phyloP scores from a whole-genome alignment of 2,113 vertebrate species.

The Drymodes brunneopygia region DNA sequence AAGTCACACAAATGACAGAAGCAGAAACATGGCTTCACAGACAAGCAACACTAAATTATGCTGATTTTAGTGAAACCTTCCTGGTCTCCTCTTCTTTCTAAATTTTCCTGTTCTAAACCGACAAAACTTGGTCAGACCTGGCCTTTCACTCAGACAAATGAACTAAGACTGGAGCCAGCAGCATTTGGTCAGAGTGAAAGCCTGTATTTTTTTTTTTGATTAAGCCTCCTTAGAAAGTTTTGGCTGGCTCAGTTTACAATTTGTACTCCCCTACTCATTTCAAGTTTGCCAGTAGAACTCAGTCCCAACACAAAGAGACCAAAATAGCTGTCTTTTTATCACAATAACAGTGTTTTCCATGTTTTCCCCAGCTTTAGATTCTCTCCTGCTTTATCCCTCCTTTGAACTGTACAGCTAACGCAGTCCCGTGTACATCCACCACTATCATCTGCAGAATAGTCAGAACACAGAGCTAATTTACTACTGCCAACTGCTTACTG shows the following conservation, averaged over 20 bases:
- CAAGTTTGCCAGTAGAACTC: neutral
- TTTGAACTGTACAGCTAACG: constrained; percentile 13
- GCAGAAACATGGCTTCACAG: neutral
- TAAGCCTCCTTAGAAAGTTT: neutral
- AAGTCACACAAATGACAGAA: neutral
- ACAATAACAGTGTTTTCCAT: neutral
- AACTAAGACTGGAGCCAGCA: neutral
- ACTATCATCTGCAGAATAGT: neutral
- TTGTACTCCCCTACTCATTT: neutral
- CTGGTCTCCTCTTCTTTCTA: neutral
- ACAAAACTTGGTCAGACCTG: neutral
- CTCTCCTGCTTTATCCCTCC: neutral
- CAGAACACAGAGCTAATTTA: constrained; percentile 13
- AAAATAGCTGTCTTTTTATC: neutral
- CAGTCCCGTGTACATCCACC: neutral
- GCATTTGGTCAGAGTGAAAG: neutral
- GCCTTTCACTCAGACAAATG: neutral
- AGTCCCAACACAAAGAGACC: neutral
- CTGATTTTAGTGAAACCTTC: neutral
- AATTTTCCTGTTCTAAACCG: neutral
- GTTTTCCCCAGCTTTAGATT: neutral
- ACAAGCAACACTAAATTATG: neutral
- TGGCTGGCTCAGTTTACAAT: neutral
- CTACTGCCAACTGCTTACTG: neutral
- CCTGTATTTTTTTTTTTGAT: neutral